Base-by-base conservation (phyloP, 2,888 invertebrate species). In the Drosophila algonquin region DNA sequence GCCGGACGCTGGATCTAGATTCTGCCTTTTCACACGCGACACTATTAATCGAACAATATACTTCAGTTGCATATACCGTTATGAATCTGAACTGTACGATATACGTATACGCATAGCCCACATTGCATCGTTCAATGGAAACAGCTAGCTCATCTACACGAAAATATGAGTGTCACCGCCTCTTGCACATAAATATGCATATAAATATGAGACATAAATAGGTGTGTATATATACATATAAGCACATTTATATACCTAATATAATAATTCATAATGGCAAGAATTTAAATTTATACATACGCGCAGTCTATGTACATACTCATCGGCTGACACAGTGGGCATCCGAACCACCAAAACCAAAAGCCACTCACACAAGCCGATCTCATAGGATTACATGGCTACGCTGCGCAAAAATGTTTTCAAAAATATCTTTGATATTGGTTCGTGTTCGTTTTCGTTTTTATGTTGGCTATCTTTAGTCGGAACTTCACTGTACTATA, bases 21-120 rank as follows among this genome's bases (percentile, higher is more conserved):
- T 50, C 51, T 62, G 63, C 30, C 44, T 32, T 62, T 16, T 32
- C 63, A 63, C 62, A 45, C 21, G 50, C 63, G 62, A 51, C 32
- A 40, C 40, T 40, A 7, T 45, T 44, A 62, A 45, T 62, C 51
- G 32, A 63, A 62, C 32, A 45, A 46, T 45, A 63, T 44, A 14
- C 21, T 32, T 14, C 16, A 51, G 10, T 10, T 27, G 44, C 16
- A 45, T 3, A 63, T 9, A 30, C 61, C 21, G 62, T 16, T 61
- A 48, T 32, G 30, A 61, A 50, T 44, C 16, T 4, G 18, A 48
- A n/a, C 24, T 32, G 40, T 40, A 47, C 9, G 14, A 56, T 61
- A 56, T 32, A 14, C 16, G 47, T 48, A 44, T 63, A 9, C 46
- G 14, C 52, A 63, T 24, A 52, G 35, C 54, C 40, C 40, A 40